Evolutionary conservation across 2,888 invertebrate genomes (phyloP).

Genomic region (Spodoptera picta): DNA sequence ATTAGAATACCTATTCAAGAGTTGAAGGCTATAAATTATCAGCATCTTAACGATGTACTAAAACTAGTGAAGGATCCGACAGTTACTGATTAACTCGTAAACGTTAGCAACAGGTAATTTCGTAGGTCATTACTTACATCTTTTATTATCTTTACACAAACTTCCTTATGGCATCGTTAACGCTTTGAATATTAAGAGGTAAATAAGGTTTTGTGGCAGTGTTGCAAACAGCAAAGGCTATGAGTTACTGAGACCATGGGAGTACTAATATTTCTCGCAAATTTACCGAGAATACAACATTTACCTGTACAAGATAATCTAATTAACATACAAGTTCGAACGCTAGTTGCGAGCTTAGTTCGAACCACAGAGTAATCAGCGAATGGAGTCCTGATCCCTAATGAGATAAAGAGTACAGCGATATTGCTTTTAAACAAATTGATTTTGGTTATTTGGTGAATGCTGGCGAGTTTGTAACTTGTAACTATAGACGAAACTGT

Average conservation of each 20-base stretch:
- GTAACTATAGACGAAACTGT: too few relatives aligned
- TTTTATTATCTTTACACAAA: constrained; percentile 16
- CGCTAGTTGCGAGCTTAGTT: constrained; percentile 37
- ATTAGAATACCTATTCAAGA: not conserved
- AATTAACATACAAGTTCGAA: constrained; percentile 53
- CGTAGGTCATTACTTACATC: constrained; percentile 13
- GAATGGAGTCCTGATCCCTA: constrained; percentile 7
- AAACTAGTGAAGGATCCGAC: constrained; percentile 32
- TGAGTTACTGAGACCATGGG: constrained; percentile 12
- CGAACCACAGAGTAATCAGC: not conserved
- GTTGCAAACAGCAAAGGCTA: constrained; percentile 19
- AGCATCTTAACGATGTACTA: constrained; percentile 33
- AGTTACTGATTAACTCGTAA: constrained; percentile 39
- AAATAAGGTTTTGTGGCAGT: constrained; percentile 1
- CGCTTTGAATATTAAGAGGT: too few relatives aligned
- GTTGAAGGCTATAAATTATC: constrained; percentile 30
- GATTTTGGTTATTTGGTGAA: too few relatives aligned
- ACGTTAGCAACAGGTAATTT: constrained; percentile 44
- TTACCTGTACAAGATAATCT: constrained; percentile 50
- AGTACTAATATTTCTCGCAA: constrained; percentile 32
- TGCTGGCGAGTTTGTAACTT: too few relatives aligned
- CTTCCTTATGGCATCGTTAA: too few relatives aligned
- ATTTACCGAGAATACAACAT: constrained; percentile 43
- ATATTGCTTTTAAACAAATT: too few relatives aligned
- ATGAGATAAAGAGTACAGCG: not conserved